Evolutionary conservation across 2,797 vertebrate species (phyloP), one percentile per base, ranked within the genome.

Genomic region (Gallirallus australis): DNA sequence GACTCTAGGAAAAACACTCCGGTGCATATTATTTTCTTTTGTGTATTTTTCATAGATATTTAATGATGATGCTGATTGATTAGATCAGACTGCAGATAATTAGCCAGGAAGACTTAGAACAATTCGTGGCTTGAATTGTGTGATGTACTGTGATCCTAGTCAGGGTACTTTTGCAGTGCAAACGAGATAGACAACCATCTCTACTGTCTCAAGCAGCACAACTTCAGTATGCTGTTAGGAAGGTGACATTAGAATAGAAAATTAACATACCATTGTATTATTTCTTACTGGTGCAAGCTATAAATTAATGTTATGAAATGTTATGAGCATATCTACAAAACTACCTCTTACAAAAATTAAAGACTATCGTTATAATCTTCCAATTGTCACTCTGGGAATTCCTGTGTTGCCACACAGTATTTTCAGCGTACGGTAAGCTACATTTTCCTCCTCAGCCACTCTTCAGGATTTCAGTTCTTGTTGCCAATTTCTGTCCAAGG

Each of bases 281-380:
- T 88, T 97, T 96, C 91, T 94, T 89, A 95, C 86, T 77, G 73
- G 39, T 94, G 82, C 61, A 93, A 94, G 80, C 65, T 96, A 96
- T 92, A 98, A 97, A 97, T 97, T 95, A 96, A 94, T 97, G 81
- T 97, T 97, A 88, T 97, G 96, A 98, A 97, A 97, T 96, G 89
- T 97, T 97, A 94, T 96, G 96, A 97, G 80, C 12, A 2, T 69
- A 89, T 82, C 94, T 96, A 90, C 92, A 96, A 96, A 97, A 94
- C 84, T 93, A 95, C 78, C 40, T 65, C 93, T 97, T 97, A 96
- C 28, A 96, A 96, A 97, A 97, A 96, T 97, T 97, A 97, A 96
- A 93, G 94, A 95, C 70, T 95, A 86, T 95, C 23, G 28, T 86
- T 92, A 90, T 90, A 96, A 91, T 97, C 90, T 97, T 97, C 79